Percentiles rank a stretch among this genome's conserved stretches.
Conservation (phyloP, 2,113 vertebrate species). For the Mastomys natalensis region DNA sequence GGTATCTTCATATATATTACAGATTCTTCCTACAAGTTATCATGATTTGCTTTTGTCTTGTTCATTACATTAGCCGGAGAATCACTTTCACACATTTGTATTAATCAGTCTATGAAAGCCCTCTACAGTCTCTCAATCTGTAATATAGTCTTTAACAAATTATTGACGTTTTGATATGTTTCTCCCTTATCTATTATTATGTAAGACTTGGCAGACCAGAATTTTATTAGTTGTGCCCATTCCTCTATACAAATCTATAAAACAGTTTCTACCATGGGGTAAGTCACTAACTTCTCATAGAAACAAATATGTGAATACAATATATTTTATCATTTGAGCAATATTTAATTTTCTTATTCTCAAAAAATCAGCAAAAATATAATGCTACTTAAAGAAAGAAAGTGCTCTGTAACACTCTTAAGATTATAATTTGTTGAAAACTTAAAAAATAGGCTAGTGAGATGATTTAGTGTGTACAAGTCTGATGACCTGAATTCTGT, state of each 20-base stretch:
- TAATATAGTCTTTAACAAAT: neutral
- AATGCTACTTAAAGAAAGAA: neutral
- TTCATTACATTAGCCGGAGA: neutral
- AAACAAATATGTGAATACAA: neutral
- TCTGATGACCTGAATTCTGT: neutral
- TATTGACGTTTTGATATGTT: neutral
- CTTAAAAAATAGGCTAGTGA: neutral
- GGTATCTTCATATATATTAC: neutral
- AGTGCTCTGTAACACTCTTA: neutral
- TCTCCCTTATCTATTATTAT: neutral
- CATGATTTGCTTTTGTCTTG: neutral
- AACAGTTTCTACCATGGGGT: neutral
- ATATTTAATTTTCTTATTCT: neutral
- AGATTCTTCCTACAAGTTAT: neutral
- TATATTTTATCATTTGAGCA: neutral
- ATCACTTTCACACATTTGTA: neutral
- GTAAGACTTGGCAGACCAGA: neutral
- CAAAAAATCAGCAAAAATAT: neutral
- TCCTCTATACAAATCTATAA: neutral
- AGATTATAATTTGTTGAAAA: neutral
- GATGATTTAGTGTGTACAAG: no score
- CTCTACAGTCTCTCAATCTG: neutral
- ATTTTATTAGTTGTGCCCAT: neutral
- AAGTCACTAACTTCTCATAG: neutral
- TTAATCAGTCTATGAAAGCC: neutral